Evolutionary conservation across 2,888 invertebrate genomes (phyloP).

Genomic region (Tryphoninae sp.): DNA sequence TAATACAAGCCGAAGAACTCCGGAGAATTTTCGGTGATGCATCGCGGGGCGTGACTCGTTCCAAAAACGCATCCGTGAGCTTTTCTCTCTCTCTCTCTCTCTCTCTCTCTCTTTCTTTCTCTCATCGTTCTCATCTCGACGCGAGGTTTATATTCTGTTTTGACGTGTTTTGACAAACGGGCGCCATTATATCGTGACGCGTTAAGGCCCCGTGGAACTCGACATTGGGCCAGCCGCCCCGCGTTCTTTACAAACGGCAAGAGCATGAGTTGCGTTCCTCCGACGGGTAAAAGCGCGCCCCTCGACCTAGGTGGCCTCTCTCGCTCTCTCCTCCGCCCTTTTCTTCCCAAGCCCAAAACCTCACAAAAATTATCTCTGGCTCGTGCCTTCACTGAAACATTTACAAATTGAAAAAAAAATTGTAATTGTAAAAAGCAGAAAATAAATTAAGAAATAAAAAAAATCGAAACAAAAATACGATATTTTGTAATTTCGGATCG

Average conservation of each 20-base stretch:
- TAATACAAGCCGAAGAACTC: slow-evolving; percentile 28
- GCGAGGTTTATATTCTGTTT: slow-evolving; percentile 57
- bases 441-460: too few species aligned
- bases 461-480: background rate
- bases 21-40: slow-evolving; percentile 71
- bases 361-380: slow-evolving; percentile 37
- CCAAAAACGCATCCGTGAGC: slow-evolving; percentile 19
- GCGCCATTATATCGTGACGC: slow-evolving; percentile 75
- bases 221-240: slow-evolving; percentile 35
- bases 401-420: background rate
- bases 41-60: slow-evolving; percentile 77
- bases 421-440: background rate
- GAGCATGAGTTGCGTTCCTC: slow-evolving; percentile 58
- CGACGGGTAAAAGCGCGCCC: slow-evolving; percentile 66
- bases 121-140: slow-evolving; percentile 51
- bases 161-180: slow-evolving; percentile 80
- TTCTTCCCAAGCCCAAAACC: slow-evolving; percentile 26
- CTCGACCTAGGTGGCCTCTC: slow-evolving; percentile 78
- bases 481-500: slow-evolving; percentile 4
- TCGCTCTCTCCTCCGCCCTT: slow-evolving; percentile 48
- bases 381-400: slow-evolving; percentile 27
- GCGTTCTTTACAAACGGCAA: slow-evolving; percentile 38
- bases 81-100: slow-evolving; percentile 5
- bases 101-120: slow-evolving; percentile 1
- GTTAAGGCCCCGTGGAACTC: slow-evolving; percentile 28